phyloP scores from a whole-genome alignment of 2,113 vertebrate genomes.

The Alouatta palliata region DNA sequence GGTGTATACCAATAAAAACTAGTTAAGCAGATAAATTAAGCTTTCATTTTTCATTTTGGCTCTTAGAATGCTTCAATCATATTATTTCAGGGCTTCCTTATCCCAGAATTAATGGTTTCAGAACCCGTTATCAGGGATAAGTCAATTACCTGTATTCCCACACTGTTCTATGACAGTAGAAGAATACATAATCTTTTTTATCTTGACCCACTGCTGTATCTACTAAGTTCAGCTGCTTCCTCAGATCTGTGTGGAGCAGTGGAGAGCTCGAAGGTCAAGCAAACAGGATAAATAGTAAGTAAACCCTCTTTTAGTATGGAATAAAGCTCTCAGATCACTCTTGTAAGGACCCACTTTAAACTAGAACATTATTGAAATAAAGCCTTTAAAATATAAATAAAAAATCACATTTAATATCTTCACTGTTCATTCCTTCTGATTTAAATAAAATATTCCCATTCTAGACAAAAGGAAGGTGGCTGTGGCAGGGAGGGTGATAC shows the following conservation, averaged over 20 bases:
- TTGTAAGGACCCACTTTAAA: neutral
- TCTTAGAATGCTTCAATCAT: neutral
- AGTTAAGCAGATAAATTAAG: neutral
- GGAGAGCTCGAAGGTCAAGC: neutral
- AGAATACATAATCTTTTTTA: neutral
- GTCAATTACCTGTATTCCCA: neutral
- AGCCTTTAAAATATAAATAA: conserved; percentile 41
- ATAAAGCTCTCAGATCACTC: neutral
- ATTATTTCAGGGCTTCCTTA: neutral
- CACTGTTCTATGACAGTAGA: neutral
- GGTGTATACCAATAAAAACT: neutral
- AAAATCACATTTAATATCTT: neutral
- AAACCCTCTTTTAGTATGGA: neutral
- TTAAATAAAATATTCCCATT: conserved; percentile 6
- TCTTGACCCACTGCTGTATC: neutral
- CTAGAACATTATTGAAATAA: conserved; percentile 14
- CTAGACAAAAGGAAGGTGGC: neutral
- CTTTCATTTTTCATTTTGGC: neutral
- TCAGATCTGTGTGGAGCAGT: neutral
- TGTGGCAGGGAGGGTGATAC: neutral
- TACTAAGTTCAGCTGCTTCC: neutral
- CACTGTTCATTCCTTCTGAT: neutral
- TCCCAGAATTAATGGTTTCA: neutral
- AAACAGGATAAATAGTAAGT: neutral
- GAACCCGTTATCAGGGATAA: neutral